Base-by-base conservation (phyloP, 2,113 vertebrate species). In the Dryoscopus gambensis region DNA sequence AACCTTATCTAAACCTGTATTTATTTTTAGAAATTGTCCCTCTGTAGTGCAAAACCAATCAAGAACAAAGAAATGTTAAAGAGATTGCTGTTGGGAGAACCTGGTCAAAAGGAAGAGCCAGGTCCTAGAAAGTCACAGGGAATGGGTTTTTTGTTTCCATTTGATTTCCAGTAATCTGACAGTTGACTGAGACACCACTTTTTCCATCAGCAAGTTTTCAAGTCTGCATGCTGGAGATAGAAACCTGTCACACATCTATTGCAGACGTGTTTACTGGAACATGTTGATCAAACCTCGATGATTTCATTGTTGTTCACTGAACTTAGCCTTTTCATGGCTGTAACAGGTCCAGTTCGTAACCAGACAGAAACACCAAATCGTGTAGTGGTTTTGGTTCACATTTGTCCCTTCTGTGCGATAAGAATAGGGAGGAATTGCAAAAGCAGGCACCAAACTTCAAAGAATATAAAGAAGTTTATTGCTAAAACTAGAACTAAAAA, bases 291-390 rank as follows among this genome's bases (percentile, higher is more conserved):
- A 37, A 25, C 4, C 13, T 33, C 30, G 37, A 21, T 12, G 6
- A 13, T 64, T 74, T 64, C 10, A 33, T 49, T 0, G 0, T 11
- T 5, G 5, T 35, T 70, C 13, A 13, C 50, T 1, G 0, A 67
- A 56, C 27, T 30, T 23, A 16, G 15, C 18, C 15, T 70, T 75
- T 52, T 40, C 9, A 8, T 15, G 40, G n/a, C n/a, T n/a, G n/a
- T n/a, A n/a, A n/a, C n/a, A n/a, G n/a, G n/a, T n/a, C n/a, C n/a
- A n/a, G n/a, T n/a, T n/a, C n/a, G n/a, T n/a, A n/a, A n/a, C n/a
- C n/a, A n/a, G n/a, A n/a, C n/a, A n/a, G n/a, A n/a, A n/a, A n/a
- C n/a, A n/a, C n/a, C n/a, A n/a, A n/a, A n/a, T n/a, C n/a, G n/a
- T n/a, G n/a, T n/a, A n/a, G n/a, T n/a, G n/a, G n/a, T n/a, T n/a